These are phyloP conservation scores for Hypotaenidia okinawae DNA, from an alignment of 2,797 vertebrate species.

Conservation along the genomic window DNA sequence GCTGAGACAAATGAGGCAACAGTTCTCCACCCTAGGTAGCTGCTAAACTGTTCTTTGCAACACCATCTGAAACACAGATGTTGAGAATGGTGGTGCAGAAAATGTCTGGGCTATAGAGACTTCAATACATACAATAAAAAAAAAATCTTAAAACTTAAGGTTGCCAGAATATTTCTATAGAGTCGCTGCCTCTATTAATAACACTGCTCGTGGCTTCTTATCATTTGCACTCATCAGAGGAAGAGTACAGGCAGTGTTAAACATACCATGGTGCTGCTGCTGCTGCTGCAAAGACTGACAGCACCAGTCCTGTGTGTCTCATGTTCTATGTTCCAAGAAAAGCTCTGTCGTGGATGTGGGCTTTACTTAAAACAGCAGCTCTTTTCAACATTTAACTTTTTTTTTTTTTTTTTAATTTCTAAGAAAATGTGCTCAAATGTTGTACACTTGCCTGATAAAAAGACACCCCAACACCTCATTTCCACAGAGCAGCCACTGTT, in stretches of 20 bases:
- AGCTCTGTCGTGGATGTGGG: neutral
- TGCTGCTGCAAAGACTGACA: neutral
- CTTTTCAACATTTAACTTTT: neutral
- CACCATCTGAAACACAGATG: neutral
- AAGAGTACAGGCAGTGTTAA: neutral
- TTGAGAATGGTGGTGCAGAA: neutral
- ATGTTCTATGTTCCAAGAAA: neutral
- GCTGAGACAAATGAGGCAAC: neutral
- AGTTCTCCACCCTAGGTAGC: neutral
- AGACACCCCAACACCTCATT: neutral
- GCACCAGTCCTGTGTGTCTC: neutral
- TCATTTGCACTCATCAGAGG: neutral
- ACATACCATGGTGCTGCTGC: rapidly evolving
- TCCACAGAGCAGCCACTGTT: neutral
- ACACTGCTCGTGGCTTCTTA: neutral
- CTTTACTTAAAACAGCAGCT: neutral
- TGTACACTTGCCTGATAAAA: neutral
- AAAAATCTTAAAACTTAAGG: neutral
- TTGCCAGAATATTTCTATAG: neutral
- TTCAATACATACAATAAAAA: neutral
- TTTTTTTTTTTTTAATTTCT: neutral
- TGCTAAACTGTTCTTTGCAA: neutral
- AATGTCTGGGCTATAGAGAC: neutral
- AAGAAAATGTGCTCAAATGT: neutral
- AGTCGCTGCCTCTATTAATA: neutral